Evolutionary conservation across 2,888 invertebrate genomes (phyloP).

Genomic region (Lepidochrysops patricia): DNA sequence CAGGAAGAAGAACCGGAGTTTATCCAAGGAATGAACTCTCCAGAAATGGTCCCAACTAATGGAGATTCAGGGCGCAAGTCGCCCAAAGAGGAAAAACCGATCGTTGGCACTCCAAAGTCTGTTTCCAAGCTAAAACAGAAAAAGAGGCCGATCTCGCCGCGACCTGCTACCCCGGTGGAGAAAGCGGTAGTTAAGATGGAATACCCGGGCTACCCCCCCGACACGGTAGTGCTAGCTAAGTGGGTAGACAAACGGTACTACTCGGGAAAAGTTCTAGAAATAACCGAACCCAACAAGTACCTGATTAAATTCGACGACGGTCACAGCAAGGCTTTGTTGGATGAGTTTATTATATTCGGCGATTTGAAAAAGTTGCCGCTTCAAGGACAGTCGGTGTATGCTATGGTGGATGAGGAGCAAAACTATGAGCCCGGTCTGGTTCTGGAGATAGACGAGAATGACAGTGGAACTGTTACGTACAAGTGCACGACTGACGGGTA

Average conservation of each 20-base stretch:
- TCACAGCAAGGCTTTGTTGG: slow-evolving; percentile 70
- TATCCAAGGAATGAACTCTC: slow-evolving; percentile 63
- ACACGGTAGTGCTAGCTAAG: slow-evolving; percentile 76
- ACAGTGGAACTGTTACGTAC: slow-evolving; percentile 59
- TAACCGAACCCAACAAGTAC: slow-evolving; percentile 74
- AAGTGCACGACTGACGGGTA: slow-evolving; percentile 66
- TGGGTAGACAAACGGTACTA: slow-evolving; percentile 82
- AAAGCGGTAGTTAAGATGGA: slow-evolving; percentile 46
- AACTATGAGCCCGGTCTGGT: slow-evolving; percentile 72
- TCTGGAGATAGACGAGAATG: slow-evolving; percentile 58
- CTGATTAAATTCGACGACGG: slow-evolving; percentile 78
- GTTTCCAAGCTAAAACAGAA: slow-evolving; percentile 59
- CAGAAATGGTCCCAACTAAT: slow-evolving; percentile 64
- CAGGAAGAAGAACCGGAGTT: slow-evolving; percentile 61
- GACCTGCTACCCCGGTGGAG: slow-evolving; percentile 62
- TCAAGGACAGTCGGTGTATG: slow-evolving; percentile 71
- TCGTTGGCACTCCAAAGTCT: slow-evolving; percentile 60
- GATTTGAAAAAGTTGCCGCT: slow-evolving; percentile 65
- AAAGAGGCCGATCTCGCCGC: slow-evolving; percentile 53
- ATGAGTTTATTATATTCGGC: slow-evolving; percentile 77
- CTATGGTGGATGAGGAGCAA: slow-evolving; percentile 68
- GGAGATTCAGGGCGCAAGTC: slow-evolving; percentile 51
- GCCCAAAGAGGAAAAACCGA: slow-evolving; percentile 56
- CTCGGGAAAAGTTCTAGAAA: slow-evolving; percentile 75
- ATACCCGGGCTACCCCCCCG: slow-evolving; percentile 53